Evolutionary conservation across 2,113 vertebrate species (phyloP), one percentile per base, ranked within the genome.

Genomic region (Puffinus mauretanicus): DNA sequence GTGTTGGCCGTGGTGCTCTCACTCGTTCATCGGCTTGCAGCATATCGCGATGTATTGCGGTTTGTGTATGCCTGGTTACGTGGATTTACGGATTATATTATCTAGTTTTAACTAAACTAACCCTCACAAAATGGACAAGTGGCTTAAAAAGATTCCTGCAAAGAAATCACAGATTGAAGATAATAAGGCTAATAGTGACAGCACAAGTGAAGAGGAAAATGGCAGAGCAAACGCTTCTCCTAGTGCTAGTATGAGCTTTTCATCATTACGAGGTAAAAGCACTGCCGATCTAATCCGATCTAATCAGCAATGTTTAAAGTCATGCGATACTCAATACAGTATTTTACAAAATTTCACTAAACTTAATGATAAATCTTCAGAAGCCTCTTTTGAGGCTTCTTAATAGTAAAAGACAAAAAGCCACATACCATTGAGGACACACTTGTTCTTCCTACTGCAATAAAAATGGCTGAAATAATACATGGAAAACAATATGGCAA

Each of bases 11-110:
- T 29, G 32, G 11, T 57, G 29, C 29, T 55, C 36, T 81, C 12
- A 7, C 30, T 42, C 0, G 1, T 64, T 64, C 22, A 38, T 22
- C 51, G 0, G 1, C 61, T 30, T 58, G 26, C 51, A 71, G 30
- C 7, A 1, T 46, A 13, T 66, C 36, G 38, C 1, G 7, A 32
- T 27, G 29, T 16, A 5, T 5, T 78, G 32, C 26, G 78, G 40
- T 49, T 66, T 87, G 13, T n/a, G 14, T 66, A 13, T 66, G n/a
- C 26, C 40, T 82, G 16, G 5, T 42, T 66, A 51, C 1, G 2
- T 42, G 24, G 26, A 51, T 57, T 88, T 88, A 42, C 2, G 1
- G 30, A 34, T 64, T 52, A 13, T 64, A 71, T 72, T 65, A 38
- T 21, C 10, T 49, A 42, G 7, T 51, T 60, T 67, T 67, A 82